Base-by-base conservation (phyloP, 2,797 vertebrate species). In the Lemur catta region DNA sequence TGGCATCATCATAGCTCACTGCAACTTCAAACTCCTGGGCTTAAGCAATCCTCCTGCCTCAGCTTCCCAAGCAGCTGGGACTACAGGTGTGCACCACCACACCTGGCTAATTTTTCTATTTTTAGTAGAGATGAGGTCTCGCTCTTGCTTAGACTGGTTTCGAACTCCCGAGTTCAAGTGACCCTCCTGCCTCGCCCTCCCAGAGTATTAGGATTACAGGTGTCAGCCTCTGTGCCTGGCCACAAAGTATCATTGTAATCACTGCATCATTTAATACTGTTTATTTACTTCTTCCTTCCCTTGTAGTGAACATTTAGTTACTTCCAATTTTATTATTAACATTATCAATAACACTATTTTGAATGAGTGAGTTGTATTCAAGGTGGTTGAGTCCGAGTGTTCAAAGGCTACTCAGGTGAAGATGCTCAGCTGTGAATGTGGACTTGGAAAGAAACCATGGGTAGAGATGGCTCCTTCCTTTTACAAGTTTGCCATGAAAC, bases 281-380 rank as follows among this genome's bases (percentile, higher is more conserved):
- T 81, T 48, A 65, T 46, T 93, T 55, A 50, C n/a, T 76, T 82
- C 10, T 35, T 55, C 52, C 41, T 69, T 61, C 26, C 35, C 50
- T 91, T 93, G 84, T 71, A 92, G 92, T 82, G 35, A 76, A 65
- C 30, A 91, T 65, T 89, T 91, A 55, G 33, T 61, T 94, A 85
- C 80, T 89, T 93, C 28, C 48, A 92, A 59, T 82, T 67, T 84
- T 89, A 74, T 91, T 75, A 55, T 86, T 35, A 91, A 65, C 46
- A 85, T 82, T 33, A 91, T 71, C 52, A 85, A 59, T 75, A 81
- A 81, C 24, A 65, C 50, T 76, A 43, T 81, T 89, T 52, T 65
- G 35, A 84, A 76, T 81, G 20, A 72, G 50, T 43, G 50, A 84
- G 33, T 35, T 88, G 46, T 46, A 85, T 76, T 78, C 69, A 78